Evolutionary conservation across 2,113 vertebrate species (phyloP), one percentile per base, ranked within the genome.

Genomic region (Theristicus caerulescens): DNA sequence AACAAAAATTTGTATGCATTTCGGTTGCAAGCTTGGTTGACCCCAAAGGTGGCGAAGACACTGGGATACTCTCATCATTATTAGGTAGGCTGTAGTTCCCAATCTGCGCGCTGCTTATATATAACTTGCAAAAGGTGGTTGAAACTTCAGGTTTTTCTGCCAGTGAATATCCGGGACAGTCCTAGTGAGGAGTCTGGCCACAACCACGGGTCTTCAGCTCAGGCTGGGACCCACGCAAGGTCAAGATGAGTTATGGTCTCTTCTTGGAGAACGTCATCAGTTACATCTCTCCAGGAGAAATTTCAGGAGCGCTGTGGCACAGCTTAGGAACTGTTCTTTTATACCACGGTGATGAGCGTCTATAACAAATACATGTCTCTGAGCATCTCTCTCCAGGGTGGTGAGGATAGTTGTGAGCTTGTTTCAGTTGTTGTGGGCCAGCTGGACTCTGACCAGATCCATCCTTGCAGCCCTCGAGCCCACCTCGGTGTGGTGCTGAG

Each of bases 21-120:
- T 67, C 2, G 2, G 2, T 42, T 46, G 27, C 2, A 7, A 82
- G 57, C 54, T 78, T 61, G 64, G 36, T 69, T 92, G 71, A 24
- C 34, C 32, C 13, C 31, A 34, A 21, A 52, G 32, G 29, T 67
- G 25, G 26, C 61, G 78, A 74, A 88, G 49, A 6, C n/a, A 22
- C 51, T 15, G 16, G 27, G 25, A 15, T 27, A 16, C 4, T 69
- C 22, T 57, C 26, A 11, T 52, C 61, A 36, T 49, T 18, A 5
- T 13, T 12, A 57, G 29, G 20, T 7, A 71, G 72, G 27, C 34
- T 82, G 31, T 58, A 62, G 38, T 46, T 83, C 64, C 79, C 15
- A 25, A 1, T 18, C 61, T 31, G n/a, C 67, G 42, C 0, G 0
- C 17, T 84, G 47, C 16, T 47, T 12, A 10, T 10, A 16, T 2